phyloP scores from a whole-genome alignment of 2,113 vertebrate genomes.

The Petrocephalus microphthalmus region DNA sequence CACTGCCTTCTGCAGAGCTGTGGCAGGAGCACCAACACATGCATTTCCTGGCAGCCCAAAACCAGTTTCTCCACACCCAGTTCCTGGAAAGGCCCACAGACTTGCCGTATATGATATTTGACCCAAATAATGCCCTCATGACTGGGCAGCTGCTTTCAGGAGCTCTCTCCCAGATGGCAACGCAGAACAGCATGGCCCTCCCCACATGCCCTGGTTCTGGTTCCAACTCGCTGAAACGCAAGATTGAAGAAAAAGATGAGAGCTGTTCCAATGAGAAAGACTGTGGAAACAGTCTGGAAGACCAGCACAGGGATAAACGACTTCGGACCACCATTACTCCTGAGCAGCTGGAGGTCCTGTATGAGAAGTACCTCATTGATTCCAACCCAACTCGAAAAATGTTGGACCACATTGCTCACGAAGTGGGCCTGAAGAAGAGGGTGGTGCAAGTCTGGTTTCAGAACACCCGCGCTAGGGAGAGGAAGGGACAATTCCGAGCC shows the following conservation, averaged over 20 bases:
- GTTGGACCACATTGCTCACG: conserved; percentile 94
- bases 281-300: conserved; percentile 80
- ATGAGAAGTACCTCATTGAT: conserved; percentile 93
- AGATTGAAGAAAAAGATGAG: conserved; percentile 93
- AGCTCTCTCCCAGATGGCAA: conserved; percentile 82
- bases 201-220: conserved; percentile 57
- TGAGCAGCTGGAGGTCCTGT: conserved; percentile 94
- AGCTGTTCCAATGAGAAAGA: conserved; percentile 83
- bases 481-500: conserved; percentile 95
- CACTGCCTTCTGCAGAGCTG: conserved; percentile 90
- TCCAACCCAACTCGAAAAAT: conserved; percentile 98
- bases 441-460: conserved; percentile 99
- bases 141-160: conserved; percentile 85
- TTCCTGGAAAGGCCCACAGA: conserved; percentile 96
- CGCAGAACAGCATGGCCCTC: conserved; percentile 73
- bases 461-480: conserved; percentile 91
- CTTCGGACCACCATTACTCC: conserved; percentile 96
- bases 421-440: conserved; percentile 94
- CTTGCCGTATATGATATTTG: conserved; percentile 99
- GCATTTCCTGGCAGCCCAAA: conserved; percentile 97
- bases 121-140: conserved; percentile 95
- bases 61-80: conserved; percentile 94
- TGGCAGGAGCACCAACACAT: conserved; percentile 99
- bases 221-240: conserved; percentile 72
- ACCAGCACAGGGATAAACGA: conserved; percentile 94